Conservation (phyloP, 1,140 invertebrate genomes). For the Brachionus rubens region DNA sequence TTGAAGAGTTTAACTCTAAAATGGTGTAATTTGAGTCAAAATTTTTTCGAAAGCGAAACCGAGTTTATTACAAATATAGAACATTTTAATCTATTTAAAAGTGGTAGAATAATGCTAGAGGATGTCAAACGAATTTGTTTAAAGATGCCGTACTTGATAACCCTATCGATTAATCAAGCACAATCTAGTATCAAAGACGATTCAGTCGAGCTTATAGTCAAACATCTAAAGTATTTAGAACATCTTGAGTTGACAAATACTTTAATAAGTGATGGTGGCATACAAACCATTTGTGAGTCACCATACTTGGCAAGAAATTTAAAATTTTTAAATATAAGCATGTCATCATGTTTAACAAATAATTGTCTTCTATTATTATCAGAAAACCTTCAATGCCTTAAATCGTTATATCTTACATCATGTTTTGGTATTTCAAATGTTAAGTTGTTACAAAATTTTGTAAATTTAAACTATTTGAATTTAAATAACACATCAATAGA, state of each 20-base stretch:
- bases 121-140: neutral
- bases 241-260: conserved; percentile 28
- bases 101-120: neutral
- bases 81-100: conserved; percentile 21
- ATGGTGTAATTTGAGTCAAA: conserved; percentile 24
- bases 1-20: conserved; percentile 9
- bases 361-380: conserved; percentile 19
- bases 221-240: conserved; percentile 7
- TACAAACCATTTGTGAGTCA: conserved; percentile 5
- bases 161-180: conserved; percentile 28
- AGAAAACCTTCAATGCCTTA: conserved; percentile 4
- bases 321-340: conserved; percentile 32
- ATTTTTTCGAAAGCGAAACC: neutral
- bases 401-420: conserved; percentile 33
- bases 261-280: conserved; percentile 3
- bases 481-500: conserved; percentile 45
- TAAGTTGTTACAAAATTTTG: conserved; percentile 24
- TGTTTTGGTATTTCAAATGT: conserved; percentile 45
- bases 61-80: neutral
- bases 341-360: conserved; percentile 42
- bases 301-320: conserved; percentile 22
- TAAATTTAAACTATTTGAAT: conserved; percentile 37
- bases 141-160: conserved; percentile 19
- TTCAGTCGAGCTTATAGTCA: neutral
- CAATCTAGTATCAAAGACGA: conserved; percentile 29